Conservation (phyloP, 2,888 invertebrate species). For the Iselma pallidipennis region DNA sequence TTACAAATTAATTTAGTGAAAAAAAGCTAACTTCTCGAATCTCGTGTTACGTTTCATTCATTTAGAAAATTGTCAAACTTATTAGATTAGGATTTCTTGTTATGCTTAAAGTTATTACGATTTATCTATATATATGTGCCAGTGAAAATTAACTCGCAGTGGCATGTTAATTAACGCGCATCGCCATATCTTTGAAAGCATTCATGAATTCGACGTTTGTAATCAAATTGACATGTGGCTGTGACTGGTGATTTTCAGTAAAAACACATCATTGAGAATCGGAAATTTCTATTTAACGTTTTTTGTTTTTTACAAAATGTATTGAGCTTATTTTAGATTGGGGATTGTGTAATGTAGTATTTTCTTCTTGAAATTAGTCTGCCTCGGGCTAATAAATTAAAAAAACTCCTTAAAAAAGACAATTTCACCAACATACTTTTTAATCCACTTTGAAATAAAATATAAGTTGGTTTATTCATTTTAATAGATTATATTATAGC, state of each 20-base stretch:
- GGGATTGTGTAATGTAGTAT: constrained; percentile 4
- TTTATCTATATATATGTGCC: not conserved
- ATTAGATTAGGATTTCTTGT: not conserved
- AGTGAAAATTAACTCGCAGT: not conserved
- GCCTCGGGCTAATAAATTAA: constrained; percentile 9
- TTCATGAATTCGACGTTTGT: not conserved
- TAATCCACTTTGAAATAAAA: constrained; percentile 13
- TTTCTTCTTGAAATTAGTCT: constrained; percentile 9
- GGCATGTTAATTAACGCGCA: not conserved
- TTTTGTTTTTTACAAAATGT: not conserved
- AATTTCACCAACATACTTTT: constrained; percentile 15
- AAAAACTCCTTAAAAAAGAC: constrained; percentile 7
- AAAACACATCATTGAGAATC: not conserved
- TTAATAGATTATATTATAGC: not conserved
- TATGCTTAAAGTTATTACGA: not conserved
- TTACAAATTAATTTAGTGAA: not conserved
- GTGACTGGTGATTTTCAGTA: not conserved
- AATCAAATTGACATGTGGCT: not conserved
- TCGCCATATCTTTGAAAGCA: not conserved
- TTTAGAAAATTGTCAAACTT: not conserved
- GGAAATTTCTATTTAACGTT: not conserved
- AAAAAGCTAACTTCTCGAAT: not conserved
- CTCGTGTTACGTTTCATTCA: not conserved
- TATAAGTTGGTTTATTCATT: constrained; percentile 11
- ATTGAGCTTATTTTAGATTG: not conserved